Evolutionary conservation across 2,797 vertebrate genomes (phyloP).

Genomic region (Loriculus beryllinus): DNA sequence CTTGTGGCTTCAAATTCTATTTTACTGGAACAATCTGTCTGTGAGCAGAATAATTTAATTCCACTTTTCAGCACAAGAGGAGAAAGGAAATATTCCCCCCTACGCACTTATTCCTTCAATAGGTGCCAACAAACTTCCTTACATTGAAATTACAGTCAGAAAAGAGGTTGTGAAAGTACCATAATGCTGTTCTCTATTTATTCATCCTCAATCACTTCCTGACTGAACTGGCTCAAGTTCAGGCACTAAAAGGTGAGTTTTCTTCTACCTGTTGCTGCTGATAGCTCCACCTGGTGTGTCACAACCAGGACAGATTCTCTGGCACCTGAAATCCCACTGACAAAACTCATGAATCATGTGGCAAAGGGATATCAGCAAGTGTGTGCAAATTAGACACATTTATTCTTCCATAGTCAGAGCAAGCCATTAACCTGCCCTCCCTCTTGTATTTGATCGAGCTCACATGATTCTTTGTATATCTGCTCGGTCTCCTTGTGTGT

Average conservation of each 20-base stretch:
- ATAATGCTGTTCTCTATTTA: neutral
- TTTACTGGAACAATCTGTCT: constrained; percentile 74
- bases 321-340: neutral
- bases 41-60: constrained; percentile 75
- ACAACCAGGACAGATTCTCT: neutral
- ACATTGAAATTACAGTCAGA: constrained; percentile 9
- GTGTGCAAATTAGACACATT: neutral
- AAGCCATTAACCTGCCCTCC: neutral
- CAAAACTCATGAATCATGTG: neutral
- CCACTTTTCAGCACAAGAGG: constrained; percentile 49
- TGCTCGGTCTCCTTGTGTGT: neutral
- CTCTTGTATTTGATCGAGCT: neutral
- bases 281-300: constrained; percentile 13
- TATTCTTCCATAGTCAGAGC: neutral
- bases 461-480: neutral
- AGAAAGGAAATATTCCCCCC: constrained; percentile 6
- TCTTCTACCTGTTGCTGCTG: constrained; percentile 1
- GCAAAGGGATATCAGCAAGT: neutral
- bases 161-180: constrained; percentile 33
- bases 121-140: constrained; percentile 39
- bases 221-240: neutral
- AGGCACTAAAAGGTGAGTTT: neutral
- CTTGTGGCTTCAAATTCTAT: constrained; percentile 68
- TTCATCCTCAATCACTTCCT: neutral
- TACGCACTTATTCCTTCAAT: neutral